phyloP scores from a whole-genome alignment of 2,888 invertebrate species.

The Danaus chrysippus region DNA sequence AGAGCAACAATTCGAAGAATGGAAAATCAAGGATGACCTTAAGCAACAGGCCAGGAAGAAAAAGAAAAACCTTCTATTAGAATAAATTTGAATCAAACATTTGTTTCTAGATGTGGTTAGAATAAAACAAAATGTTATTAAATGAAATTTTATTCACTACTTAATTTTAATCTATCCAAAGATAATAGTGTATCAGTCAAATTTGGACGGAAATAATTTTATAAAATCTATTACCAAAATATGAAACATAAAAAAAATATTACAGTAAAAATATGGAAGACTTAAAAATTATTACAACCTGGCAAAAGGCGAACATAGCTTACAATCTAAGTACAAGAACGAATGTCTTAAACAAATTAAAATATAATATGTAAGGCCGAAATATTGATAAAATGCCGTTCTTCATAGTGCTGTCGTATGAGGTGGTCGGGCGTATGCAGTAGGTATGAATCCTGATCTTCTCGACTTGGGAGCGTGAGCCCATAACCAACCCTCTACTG shows the following conservation, averaged over 20 bases:
- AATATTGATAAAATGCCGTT: background rate
- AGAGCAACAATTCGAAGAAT: constrained; percentile 75
- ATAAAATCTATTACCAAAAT: constrained; percentile 24
- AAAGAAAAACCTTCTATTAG: constrained; percentile 39
- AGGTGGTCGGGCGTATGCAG: constrained; percentile 94
- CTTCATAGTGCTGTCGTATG: constrained; percentile 90
- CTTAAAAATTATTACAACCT: constrained; percentile 30
- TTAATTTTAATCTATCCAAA: constrained; percentile 10
- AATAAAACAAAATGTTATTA: background rate
- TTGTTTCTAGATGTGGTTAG: background rate
- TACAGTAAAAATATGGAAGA: constrained; percentile 40
- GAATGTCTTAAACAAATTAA: background rate
- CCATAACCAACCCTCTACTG: constrained; percentile 97
- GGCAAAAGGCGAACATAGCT: constrained; percentile 2
- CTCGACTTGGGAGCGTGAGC: constrained; percentile 95
- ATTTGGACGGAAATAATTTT: constrained; percentile 60
- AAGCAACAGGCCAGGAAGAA: constrained; percentile 64
- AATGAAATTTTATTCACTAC: constrained; percentile 3
- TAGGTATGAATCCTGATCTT: constrained; percentile 96
- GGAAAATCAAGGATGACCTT: constrained; percentile 59
- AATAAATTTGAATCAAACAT: background rate
- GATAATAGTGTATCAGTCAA: constrained; percentile 58
- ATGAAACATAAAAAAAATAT: constrained; percentile 21
- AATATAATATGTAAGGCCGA: background rate
- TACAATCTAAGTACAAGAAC: background rate